A percentile compares a stretch with the other conserved stretches of the same genome.
Conservation (phyloP, 2,888 invertebrate genomes). For the Parasteatoda lunata region DNA sequence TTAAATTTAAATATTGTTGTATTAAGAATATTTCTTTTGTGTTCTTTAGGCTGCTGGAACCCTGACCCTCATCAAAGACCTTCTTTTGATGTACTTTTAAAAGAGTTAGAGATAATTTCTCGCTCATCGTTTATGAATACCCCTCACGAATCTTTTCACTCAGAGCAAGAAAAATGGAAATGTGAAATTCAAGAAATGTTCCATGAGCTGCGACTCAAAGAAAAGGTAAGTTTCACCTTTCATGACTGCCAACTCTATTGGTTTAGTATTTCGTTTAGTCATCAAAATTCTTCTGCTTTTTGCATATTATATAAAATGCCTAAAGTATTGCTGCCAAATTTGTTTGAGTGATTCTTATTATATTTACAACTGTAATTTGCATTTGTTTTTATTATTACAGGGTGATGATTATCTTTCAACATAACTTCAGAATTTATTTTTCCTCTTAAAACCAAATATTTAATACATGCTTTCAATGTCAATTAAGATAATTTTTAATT, state of each 20-base stretch:
- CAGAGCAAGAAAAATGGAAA: slow-evolving; percentile 95
- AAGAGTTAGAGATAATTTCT: slow-evolving; percentile 79
- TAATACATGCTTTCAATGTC: no score
- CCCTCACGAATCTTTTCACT: slow-evolving; percentile 96
- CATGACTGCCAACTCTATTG: no score
- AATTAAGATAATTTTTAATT: no score
- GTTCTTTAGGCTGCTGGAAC: slow-evolving; percentile 74
- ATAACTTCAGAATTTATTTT: no score
- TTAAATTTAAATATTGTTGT: not conserved
- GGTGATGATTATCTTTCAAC: no score
- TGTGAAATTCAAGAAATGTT: slow-evolving; percentile 95
- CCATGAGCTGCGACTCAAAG: slow-evolving; percentile 91
- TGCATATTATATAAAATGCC: not conserved
- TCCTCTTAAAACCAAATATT: no score
- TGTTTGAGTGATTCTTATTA: not conserved
- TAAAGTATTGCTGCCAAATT: not conserved
- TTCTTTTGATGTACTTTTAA: slow-evolving; percentile 74
- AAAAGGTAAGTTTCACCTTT: slow-evolving; percentile 80
- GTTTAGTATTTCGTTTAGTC: not conserved
- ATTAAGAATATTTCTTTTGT: no score
- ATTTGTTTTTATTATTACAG: no score
- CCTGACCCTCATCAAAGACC: slow-evolving; percentile 74
- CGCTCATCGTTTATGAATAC: slow-evolving; percentile 91
- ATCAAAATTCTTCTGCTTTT: not conserved
- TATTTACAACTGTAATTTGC: no score